Evolutionary conservation across 2,888 invertebrate genomes (phyloP).

Genomic region (Leucania comma): DNA sequence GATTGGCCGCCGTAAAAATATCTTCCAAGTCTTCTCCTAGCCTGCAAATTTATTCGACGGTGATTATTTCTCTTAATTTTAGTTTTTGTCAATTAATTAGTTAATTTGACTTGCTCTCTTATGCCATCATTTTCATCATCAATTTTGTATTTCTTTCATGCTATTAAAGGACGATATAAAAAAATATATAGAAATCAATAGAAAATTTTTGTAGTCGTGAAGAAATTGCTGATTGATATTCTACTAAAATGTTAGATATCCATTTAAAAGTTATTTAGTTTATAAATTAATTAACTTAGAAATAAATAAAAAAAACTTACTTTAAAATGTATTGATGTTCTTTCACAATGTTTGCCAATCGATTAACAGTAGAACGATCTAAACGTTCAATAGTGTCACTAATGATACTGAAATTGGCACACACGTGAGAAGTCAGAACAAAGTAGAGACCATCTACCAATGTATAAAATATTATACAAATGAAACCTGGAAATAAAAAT

Average conservation of each 20-base stretch:
- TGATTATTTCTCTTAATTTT: slow-evolving; percentile 17
- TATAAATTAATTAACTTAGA: too few relatives aligned
- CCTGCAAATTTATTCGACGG: slow-evolving; percentile 70
- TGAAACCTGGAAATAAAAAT: slow-evolving; percentile 72
- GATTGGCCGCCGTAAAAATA: slow-evolving; percentile 81
- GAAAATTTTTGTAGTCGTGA: too few relatives aligned
- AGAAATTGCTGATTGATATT: too few relatives aligned
- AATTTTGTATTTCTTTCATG: neutral
- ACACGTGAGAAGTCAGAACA: slow-evolving; percentile 80
- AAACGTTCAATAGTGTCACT: slow-evolving; percentile 73
- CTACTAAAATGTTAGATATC: too few relatives aligned
- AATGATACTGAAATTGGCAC: slow-evolving; percentile 77
- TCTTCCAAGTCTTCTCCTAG: slow-evolving; percentile 82
- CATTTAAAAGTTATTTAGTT: too few relatives aligned
- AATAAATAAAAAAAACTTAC: too few relatives aligned
- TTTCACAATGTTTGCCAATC: slow-evolving; percentile 73
- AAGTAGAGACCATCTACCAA: slow-evolving; percentile 81
- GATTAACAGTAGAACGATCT: slow-evolving; percentile 58
- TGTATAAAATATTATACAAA: slow-evolving; percentile 78
- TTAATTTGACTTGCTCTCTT: slow-evolving; percentile 3
- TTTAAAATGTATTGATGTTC: slow-evolving; percentile 81
- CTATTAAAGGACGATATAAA: too few relatives aligned
- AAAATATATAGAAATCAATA: too few relatives aligned
- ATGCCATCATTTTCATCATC: neutral
- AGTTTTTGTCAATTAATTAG: slow-evolving; percentile 43